Base-by-base conservation (phyloP, 1,140 invertebrate species). In the Plutomurus gul region DNA sequence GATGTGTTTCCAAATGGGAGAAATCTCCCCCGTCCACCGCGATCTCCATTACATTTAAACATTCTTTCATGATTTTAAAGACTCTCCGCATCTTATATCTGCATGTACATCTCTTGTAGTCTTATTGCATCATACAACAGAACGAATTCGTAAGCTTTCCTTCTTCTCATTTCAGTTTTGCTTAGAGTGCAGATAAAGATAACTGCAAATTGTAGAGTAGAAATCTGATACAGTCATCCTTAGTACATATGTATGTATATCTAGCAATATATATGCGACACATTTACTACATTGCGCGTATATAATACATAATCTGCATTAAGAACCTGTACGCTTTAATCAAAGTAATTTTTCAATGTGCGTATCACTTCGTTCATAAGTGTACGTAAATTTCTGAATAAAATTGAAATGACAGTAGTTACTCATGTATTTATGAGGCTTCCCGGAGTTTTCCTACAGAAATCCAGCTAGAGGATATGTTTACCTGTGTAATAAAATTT, bases 1-100 rank as follows among this genome's bases (percentile, higher is more conserved):
- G 56, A 65, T 65, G 30, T 65, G 30, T 65, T 30, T 65, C 56
- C 56, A 65, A 65, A 65, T 65, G 27, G 56, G 56, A 65, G 56
- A 65, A 65, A 65, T 65, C 56, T 51, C 47, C 18, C n/a, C 47
- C 25, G 20, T 7, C 20, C 20, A 22, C 25, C 0, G 36, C 30
- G 30, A 36, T 33, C 30, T 36, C 4, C 16, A 65, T 49, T 20
- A 49, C n/a, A 49, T 7, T 16, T 36, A 27, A 16, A 36, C 30
- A 65, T 30, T 65, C 56, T n/a, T 49, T 49, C 16, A 49, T 49
- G 30, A 33, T 65, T n/a, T 65, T 65, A 65, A 65, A 51, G 20
- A 10, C 6, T 22, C 18, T 25, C 18, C 1, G 18, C 25, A 51
- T 51, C 1, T 49, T 18, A 20, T 6, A 49, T n/a, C n/a, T n/a